These are phyloP conservation scores for Plecotus auritus DNA, from an alignment of 2,113 vertebrate species.

Conservation along the genomic window DNA sequence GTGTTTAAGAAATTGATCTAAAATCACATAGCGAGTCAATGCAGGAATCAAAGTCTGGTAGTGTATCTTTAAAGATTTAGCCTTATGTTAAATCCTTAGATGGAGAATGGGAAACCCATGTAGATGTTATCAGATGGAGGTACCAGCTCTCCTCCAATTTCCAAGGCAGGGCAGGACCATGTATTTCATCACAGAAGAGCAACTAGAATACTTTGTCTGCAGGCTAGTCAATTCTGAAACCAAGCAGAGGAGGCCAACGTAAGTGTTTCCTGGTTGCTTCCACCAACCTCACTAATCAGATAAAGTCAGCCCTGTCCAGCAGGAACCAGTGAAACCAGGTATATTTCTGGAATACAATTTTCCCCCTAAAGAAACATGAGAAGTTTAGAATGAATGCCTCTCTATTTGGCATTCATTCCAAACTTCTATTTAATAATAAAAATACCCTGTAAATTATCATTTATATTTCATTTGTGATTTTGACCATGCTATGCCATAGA, in stretches of 20 bases:
- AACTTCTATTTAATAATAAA: not conserved
- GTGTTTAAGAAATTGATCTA: not conserved
- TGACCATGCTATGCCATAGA: not conserved
- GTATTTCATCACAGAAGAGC: not conserved
- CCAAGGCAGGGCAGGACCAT: not conserved
- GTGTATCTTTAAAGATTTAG: not conserved
- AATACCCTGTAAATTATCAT: not conserved
- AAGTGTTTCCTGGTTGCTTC: not conserved
- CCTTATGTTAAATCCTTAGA: not conserved
- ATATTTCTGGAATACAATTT: not conserved
- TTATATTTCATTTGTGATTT: not conserved
- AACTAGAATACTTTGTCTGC: not conserved
- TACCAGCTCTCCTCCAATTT: rapidly evolving
- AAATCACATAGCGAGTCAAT: not conserved
- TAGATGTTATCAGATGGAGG: not conserved
- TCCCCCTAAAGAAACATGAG: not conserved
- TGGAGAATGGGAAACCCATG: not conserved
- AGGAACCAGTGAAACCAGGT: not conserved
- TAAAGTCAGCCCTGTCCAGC: not conserved
- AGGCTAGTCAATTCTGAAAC: not conserved
- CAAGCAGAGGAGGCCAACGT: not conserved
- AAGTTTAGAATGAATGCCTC: not conserved
- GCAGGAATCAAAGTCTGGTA: not conserved
- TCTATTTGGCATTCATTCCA: not conserved
- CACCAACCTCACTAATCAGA: not conserved